Conservation (phyloP, 2,888 invertebrate species). For the Rhagonycha fulva region DNA sequence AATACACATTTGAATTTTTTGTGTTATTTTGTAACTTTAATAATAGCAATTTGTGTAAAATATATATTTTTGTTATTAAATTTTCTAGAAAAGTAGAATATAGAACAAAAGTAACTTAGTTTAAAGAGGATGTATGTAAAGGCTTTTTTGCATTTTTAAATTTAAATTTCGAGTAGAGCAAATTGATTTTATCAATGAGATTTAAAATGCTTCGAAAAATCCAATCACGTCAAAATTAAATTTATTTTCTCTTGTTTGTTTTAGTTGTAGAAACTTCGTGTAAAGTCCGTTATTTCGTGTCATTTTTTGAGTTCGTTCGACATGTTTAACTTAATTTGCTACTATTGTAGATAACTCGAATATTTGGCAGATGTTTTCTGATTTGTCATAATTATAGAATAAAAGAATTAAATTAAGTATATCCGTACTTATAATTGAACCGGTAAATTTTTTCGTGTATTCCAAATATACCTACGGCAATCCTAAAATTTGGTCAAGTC, state of each 20-base stretch:
- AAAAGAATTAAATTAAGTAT: neutral
- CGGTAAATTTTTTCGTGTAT: neutral
- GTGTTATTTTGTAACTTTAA: neutral
- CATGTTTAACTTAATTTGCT: neutral
- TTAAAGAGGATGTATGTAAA: constrained; percentile 25
- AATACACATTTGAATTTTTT: neutral
- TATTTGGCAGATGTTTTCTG: neutral
- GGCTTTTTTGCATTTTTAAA: constrained; percentile 25
- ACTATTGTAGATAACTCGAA: neutral
- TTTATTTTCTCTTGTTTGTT: constrained; percentile 35
- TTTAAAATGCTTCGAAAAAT: constrained; percentile 44
- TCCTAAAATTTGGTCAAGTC: neutral
- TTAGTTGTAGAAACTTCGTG: constrained; percentile 31
- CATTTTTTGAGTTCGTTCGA: constrained; percentile 10
- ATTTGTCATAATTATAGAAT: neutral
- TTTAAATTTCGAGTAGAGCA: constrained; percentile 21
- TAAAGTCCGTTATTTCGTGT: constrained; percentile 32
- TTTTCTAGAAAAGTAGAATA: neutral
- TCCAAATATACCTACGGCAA: neutral
- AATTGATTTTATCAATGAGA: constrained; percentile 43
- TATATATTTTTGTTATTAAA: neutral
- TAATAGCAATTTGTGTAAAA: neutral
- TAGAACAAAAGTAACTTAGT: constrained; percentile 12
- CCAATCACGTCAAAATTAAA: constrained; percentile 42
- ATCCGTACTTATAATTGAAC: neutral